phyloP scores from a whole-genome alignment of 1,140 invertebrate genomes.

The Leptoteleia sp. region DNA sequence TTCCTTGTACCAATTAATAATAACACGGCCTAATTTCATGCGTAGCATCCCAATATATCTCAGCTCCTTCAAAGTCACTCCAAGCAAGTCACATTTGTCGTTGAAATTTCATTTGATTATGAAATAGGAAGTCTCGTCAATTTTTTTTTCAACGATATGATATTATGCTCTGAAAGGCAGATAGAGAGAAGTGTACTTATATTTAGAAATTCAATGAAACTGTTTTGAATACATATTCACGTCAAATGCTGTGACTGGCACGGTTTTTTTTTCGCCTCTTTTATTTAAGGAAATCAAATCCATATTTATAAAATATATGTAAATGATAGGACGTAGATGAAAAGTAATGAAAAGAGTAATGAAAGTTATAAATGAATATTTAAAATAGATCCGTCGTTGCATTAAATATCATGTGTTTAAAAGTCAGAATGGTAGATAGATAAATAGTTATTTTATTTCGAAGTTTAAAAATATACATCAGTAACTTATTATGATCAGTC shows the following conservation, averaged over 20 bases:
- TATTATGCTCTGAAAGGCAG: not conserved
- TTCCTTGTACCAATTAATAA: no score
- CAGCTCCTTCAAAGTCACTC: no score
- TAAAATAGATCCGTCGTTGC: conserved; percentile 15
- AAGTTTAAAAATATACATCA: no score
- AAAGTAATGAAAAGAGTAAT: conserved; percentile 42
- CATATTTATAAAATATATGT: conserved; percentile 43
- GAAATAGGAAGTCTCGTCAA: no score
- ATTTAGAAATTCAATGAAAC: conserved; percentile 31
- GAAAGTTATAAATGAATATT: conserved; percentile 31
- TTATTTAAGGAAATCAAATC: conserved; percentile 29
- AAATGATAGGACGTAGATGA: conserved; percentile 29
- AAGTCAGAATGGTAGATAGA: no score
- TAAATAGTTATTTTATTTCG: no score
- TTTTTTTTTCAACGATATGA: not conserved
- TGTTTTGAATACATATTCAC: conserved; percentile 24
- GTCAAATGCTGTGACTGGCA: conserved; percentile 16
- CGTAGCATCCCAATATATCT: not conserved
- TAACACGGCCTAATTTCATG: not conserved
- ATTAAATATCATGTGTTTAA: conserved; percentile 24
- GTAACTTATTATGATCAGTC: no score
- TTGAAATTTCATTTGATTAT: no score
- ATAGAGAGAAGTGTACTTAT: not conserved
- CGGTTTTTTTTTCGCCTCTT: not conserved
- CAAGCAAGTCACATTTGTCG: no score